Percentiles rank a stretch among this genome's conserved stretches.
phyloP scores from a whole-genome alignment of 2,888 invertebrate genomes.

The Hylaea fasciaria region DNA sequence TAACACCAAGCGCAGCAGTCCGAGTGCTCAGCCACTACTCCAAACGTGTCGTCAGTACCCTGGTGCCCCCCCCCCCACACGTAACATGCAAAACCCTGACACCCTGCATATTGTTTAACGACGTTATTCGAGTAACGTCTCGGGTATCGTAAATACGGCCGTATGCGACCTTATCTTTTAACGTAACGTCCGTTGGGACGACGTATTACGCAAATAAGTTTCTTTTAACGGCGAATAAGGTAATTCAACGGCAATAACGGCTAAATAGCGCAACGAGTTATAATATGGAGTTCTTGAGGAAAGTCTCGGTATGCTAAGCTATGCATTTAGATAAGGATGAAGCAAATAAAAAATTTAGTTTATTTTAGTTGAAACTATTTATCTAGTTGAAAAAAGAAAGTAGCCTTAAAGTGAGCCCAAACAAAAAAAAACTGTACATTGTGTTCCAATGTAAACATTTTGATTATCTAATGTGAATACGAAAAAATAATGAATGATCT shows the following conservation, averaged over 20 bases:
- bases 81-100: not conserved
- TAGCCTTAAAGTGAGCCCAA: no score
- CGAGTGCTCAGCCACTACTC: no score
- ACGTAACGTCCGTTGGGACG: conserved; percentile 48
- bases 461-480: no score
- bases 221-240: conserved; percentile 64
- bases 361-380: not conserved
- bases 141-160: conserved; percentile 64
- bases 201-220: conserved; percentile 72
- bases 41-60: no score
- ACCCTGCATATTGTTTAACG: conserved; percentile 22
- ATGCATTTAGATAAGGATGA: not conserved
- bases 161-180: conserved; percentile 28
- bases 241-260: conserved; percentile 65
- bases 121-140: conserved; percentile 25
- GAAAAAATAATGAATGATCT: no score
- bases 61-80: not conserved
- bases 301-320: conserved; percentile 6
- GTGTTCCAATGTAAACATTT: no score
- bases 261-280: conserved; percentile 34
- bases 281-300: conserved; percentile 12
- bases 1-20: no score
- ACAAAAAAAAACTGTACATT: no score
- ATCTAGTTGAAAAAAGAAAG: no score
- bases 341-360: not conserved